A percentile compares a stretch with the other conserved stretches of the same genome.
Evolutionary conservation across 2,113 vertebrate genomes (phyloP).

Genomic region (Thunnus maccoyii): DNA sequence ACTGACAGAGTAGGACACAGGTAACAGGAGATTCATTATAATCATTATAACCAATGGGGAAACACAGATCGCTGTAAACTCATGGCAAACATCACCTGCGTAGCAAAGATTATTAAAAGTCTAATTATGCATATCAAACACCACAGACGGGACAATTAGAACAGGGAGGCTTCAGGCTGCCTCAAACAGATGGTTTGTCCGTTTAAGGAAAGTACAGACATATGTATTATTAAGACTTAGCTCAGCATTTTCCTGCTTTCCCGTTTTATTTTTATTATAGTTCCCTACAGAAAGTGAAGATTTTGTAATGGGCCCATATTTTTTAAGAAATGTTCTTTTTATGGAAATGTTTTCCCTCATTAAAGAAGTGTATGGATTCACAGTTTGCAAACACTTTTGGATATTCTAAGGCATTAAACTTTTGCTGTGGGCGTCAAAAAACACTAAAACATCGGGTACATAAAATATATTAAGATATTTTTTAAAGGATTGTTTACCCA

Average conservation of each 20-base stretch:
- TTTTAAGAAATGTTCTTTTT: conserved; percentile 38
- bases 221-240: conserved; percentile 58
- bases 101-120: conserved; percentile 82
- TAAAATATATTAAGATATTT: background rate
- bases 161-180: conserved; percentile 65
- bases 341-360: conserved; percentile 20
- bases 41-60: conserved; percentile 22
- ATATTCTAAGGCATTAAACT: conserved; percentile 6
- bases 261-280: background rate
- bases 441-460: background rate
- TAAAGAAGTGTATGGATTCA: background rate
- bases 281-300: background rate
- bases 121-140: conserved; percentile 83
- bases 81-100: conserved; percentile 78
- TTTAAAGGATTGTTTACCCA: background rate
- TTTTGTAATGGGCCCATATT: background rate
- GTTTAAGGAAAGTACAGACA: conserved; percentile 65
- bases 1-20: conserved; percentile 1
- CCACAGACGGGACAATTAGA: conserved; percentile 80
- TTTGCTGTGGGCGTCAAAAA: background rate
- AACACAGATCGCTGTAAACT: conserved; percentile 52
- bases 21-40: conserved; percentile 33
- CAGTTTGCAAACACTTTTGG: background rate
- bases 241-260: conserved; percentile 44
- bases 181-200: conserved; percentile 77